phyloP scores from a whole-genome alignment of 1,140 invertebrate genomes.

The Leucophenga varia region DNA sequence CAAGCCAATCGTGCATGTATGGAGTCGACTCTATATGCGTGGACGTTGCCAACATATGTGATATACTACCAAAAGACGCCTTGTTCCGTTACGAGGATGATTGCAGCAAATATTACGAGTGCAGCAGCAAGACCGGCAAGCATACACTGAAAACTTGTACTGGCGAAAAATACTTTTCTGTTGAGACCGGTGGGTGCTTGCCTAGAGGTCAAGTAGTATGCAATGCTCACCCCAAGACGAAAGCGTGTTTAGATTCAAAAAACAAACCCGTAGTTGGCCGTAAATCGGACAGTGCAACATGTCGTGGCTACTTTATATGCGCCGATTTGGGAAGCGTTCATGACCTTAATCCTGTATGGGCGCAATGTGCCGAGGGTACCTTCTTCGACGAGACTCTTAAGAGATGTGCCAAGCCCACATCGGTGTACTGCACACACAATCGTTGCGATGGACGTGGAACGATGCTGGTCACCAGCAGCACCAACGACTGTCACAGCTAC shows the following conservation, averaged over 20 bases:
- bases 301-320: slow-evolving; percentile 46
- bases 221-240: slow-evolving; percentile 24
- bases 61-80: slow-evolving; percentile 24
- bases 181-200: slow-evolving; percentile 21
- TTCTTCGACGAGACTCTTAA: slow-evolving; percentile 27
- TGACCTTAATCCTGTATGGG: slow-evolving; percentile 33
- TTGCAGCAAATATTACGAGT: slow-evolving; percentile 36
- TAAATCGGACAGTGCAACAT: slow-evolving; percentile 30
- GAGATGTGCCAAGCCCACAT: slow-evolving; percentile 19
- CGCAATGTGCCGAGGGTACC: slow-evolving; percentile 32
- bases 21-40: slow-evolving; percentile 25
- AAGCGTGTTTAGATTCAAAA: background rate
- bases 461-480: slow-evolving; percentile 31
- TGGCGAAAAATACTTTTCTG: slow-evolving; percentile 27
- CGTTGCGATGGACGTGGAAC: slow-evolving; percentile 47
- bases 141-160: slow-evolving; percentile 13
- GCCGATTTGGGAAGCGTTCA: slow-evolving; percentile 11
- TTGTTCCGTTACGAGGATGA: slow-evolving; percentile 32
- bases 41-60: slow-evolving; percentile 40
- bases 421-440: slow-evolving; percentile 34
- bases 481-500: slow-evolving; percentile 40
- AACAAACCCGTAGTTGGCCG: slow-evolving; percentile 10
- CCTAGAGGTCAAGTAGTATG: slow-evolving; percentile 17
- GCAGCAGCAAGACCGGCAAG: slow-evolving; percentile 13
- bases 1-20: slow-evolving; percentile 24